Conservation (phyloP, 2,797 vertebrate genomes). For the Neosilurus hyrtlii region DNA sequence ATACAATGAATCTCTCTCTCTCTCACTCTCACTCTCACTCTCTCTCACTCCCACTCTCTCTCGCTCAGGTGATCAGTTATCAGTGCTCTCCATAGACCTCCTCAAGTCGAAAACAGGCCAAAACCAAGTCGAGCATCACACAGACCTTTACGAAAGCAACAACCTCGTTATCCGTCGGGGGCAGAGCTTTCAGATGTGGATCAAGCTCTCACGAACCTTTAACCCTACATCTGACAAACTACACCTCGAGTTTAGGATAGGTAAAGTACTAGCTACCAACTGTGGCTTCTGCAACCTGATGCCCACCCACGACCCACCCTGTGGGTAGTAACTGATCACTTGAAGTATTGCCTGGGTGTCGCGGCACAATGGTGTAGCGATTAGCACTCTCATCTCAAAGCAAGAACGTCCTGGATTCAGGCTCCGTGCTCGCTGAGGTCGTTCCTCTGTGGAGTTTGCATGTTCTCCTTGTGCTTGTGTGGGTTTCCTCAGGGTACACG, state of each 20-base stretch:
- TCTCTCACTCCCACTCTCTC: not conserved
- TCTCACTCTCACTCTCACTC: not conserved
- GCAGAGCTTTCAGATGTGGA: constrained; percentile 76
- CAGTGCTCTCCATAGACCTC: constrained; percentile 76
- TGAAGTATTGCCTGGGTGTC: no score
- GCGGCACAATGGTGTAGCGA: no score
- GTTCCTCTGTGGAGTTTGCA: no score
- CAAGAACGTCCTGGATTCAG: no score
- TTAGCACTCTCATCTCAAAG: no score
- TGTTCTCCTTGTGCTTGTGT: no score
- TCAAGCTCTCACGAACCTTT: constrained; percentile 74
- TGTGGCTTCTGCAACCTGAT: not conserved
- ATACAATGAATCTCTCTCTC: not conserved
- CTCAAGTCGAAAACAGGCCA: constrained; percentile 67
- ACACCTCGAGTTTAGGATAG: constrained; percentile 76
- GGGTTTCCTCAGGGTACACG: no score
- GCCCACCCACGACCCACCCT: not conserved
- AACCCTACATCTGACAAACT: constrained; percentile 70
- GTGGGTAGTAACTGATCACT: not conserved
- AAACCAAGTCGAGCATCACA: constrained; percentile 78
- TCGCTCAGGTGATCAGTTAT: constrained; percentile 72
- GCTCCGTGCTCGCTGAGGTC: no score
- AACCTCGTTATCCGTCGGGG: constrained; percentile 81
- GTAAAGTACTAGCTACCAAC: constrained; percentile 61
- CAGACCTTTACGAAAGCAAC: constrained; percentile 74